Evolutionary conservation across 2,113 vertebrate species (phyloP).

Genomic region (Hymenochirus boettgeri): DNA sequence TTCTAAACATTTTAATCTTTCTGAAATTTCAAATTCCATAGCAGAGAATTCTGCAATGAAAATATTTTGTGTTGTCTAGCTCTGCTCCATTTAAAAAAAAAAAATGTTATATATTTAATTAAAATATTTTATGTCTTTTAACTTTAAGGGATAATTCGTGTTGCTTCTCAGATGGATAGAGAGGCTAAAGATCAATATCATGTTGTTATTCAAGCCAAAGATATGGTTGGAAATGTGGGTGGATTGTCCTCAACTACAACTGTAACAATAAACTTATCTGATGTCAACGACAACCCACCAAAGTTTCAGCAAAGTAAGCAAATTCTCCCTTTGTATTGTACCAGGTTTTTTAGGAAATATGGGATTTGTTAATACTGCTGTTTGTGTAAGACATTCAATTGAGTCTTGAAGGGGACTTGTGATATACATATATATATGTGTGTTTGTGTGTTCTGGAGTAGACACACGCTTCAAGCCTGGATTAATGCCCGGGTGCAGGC

Average conservation of each 20-base stretch:
- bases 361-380: too few species aligned
- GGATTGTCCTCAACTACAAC: constrained; percentile 80
- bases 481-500: too few species aligned
- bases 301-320: constrained; percentile 87
- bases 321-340: not conserved
- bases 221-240: constrained; percentile 81
- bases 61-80: too few species aligned
- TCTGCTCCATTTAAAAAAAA: not conserved
- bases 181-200: constrained; percentile 80
- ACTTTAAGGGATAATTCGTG: constrained; percentile 80
- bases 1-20: too few species aligned
- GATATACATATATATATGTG: too few species aligned
- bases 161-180: constrained; percentile 84
- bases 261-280: constrained; percentile 80
- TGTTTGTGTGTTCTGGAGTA: too few species aligned
- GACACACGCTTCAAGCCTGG: too few species aligned
- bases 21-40: too few species aligned
- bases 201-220: constrained; percentile 87
- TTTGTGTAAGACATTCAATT: too few species aligned
- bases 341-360: not conserved
- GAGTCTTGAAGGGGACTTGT: too few species aligned
- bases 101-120: not conserved
- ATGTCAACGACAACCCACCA: constrained; percentile 92
- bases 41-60: too few species aligned
- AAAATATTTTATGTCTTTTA: not conserved